Percentiles rank a stretch among this genome's conserved stretches.
Conservation (phyloP, 2,888 invertebrate species). For the Oligia strigilis region DNA sequence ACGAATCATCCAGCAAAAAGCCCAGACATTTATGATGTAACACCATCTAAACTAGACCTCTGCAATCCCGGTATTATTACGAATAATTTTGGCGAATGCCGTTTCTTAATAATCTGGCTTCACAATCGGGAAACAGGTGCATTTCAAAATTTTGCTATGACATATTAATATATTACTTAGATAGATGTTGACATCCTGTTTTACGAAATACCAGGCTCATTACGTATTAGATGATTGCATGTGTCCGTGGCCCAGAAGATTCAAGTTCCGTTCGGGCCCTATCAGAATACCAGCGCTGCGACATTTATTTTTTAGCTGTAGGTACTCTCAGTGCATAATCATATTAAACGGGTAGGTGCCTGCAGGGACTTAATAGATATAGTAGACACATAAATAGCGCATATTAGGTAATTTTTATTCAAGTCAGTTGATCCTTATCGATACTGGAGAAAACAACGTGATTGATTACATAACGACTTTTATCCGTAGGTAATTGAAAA, state of each 20-base stretch:
- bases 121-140: not conserved
- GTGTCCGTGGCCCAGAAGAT: slow-evolving; percentile 5
- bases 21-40: too few relatives aligned
- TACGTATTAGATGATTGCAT: not conserved
- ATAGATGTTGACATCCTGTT: not conserved
- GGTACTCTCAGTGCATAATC: too few relatives aligned
- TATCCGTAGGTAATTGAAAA: slow-evolving; percentile 25
- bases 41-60: not conserved
- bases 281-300: too few relatives aligned
- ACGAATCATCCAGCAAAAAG: not conserved
- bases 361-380: too few relatives aligned
- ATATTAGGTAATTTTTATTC: slow-evolving; percentile 13
- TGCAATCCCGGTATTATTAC: not conserved
- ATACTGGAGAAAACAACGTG: slow-evolving; percentile 1
- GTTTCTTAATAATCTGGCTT: not conserved
- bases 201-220: slow-evolving; percentile 6
- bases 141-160: not conserved
- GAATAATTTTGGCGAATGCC: not conserved
- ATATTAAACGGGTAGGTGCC: too few relatives aligned
- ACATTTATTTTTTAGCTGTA: too few relatives aligned
- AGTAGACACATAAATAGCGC: too few relatives aligned
- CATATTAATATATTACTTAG: too few relatives aligned
- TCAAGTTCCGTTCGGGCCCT: not conserved
- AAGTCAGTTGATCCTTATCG: slow-evolving; percentile 11
- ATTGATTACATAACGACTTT: not conserved